phyloP scores from a whole-genome alignment of 2,113 vertebrate species.

The Noctilio leporinus region DNA sequence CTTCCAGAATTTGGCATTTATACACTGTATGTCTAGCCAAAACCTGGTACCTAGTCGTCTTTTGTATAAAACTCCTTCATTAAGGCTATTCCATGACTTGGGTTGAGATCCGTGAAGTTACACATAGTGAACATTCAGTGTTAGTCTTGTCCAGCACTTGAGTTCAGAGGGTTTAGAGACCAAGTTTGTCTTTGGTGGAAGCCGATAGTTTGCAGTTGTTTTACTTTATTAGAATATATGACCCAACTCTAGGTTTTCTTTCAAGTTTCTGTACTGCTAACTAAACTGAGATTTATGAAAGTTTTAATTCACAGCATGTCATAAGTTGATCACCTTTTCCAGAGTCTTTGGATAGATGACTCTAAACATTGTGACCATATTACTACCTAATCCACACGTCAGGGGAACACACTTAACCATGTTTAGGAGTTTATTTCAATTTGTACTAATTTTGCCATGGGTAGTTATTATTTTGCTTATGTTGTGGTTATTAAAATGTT shows the following conservation, averaged over 20 bases:
- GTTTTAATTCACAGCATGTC: not conserved
- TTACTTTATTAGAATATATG: not conserved
- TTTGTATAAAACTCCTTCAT: not conserved
- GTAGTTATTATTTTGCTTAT: not conserved
- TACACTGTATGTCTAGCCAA: not conserved
- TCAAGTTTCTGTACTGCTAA: not conserved
- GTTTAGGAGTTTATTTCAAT: not conserved
- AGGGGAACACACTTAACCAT: not conserved
- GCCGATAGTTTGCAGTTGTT: not conserved
- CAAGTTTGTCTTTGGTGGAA: not conserved
- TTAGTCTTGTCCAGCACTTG: not conserved
- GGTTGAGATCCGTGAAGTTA: not conserved
- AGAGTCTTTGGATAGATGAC: not conserved
- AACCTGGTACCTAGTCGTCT: not conserved
- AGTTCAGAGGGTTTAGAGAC: not conserved
- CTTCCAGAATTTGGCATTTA: not conserved
- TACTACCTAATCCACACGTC: not conserved
- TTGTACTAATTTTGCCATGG: not conserved
- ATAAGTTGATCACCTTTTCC: not conserved
- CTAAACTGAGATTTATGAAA: not conserved
- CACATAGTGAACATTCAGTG: not conserved
- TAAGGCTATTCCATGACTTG: not conserved
- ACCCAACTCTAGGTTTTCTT: not conserved
- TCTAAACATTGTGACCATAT: not conserved
- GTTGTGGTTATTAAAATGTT: constrained; percentile 35